Percentiles rank a stretch among this genome's conserved stretches.
Evolutionary conservation across 2,797 vertebrate genomes (phyloP).

Genomic region (Gadopsis marmoratus): DNA sequence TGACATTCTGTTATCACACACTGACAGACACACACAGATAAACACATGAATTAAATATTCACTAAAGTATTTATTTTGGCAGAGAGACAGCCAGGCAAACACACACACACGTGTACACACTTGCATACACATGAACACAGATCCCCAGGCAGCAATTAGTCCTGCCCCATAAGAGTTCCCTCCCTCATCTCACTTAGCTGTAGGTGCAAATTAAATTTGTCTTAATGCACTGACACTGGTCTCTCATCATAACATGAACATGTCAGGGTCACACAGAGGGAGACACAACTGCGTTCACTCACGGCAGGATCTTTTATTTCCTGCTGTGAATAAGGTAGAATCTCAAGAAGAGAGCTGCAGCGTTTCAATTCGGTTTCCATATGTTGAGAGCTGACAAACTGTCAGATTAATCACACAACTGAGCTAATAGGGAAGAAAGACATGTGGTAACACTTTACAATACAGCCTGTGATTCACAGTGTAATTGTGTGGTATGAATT

Average conservation of each 20-base stretch:
- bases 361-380: constrained; percentile 11
- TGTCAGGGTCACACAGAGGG: constrained; percentile 62
- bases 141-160: constrained; percentile 81
- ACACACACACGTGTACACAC: constrained; percentile 22
- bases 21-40: constrained; percentile 79
- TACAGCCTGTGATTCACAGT: too few relatives aligned
- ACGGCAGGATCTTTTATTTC: constrained; percentile 16
- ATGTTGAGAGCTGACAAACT: not conserved
- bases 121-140: constrained; percentile 37
- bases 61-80: constrained; percentile 79
- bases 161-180: constrained; percentile 62
- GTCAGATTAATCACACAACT: constrained; percentile 1
- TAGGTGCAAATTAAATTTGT: constrained; percentile 81
- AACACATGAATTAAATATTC: constrained; percentile 79
- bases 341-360: constrained; percentile 19
- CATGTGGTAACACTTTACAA: too few relatives aligned
- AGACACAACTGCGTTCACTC: constrained; percentile 47
- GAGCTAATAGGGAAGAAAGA: not conserved
- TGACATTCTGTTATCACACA: constrained; percentile 83
- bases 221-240: constrained; percentile 72
- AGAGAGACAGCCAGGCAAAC: constrained; percentile 52
- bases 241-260: constrained; percentile 61
- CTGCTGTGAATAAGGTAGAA: constrained; percentile 24
- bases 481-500: too few relatives aligned
- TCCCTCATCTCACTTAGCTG: constrained; percentile 69